Evolutionary conservation across 1,140 invertebrate genomes (phyloP).

Genomic region (Nylanderia fulva): DNA sequence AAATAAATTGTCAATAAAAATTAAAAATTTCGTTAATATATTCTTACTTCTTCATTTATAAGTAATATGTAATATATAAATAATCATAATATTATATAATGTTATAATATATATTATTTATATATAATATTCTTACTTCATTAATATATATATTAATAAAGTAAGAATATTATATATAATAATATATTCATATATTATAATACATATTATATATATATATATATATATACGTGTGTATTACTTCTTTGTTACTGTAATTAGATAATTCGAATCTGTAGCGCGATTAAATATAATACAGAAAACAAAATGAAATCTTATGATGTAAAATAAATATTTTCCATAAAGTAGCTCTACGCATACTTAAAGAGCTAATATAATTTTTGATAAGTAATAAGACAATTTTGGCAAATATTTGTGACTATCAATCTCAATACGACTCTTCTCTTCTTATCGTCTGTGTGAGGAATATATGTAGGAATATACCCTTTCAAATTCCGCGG

Average conservation of each 20-base stretch:
- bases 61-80: too few relatives aligned
- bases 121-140: too few relatives aligned
- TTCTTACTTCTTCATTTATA: too few relatives aligned
- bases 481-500: conserved; percentile 93
- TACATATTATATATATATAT: too few relatives aligned
- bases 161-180: too few relatives aligned
- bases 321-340: neutral
- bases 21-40: neutral
- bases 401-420: neutral
- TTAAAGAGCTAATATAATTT: neutral
- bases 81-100: too few relatives aligned
- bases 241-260: neutral
- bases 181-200: too few relatives aligned
- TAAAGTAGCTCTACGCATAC: neutral
- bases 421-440: too few relatives aligned
- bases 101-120: too few relatives aligned
- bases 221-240: too few relatives aligned
- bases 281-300: neutral
- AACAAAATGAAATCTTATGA: neutral
- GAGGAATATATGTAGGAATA: conserved; percentile 41
- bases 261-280: neutral
- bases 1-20: neutral
- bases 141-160: too few relatives aligned
- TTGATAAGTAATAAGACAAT: neutral
- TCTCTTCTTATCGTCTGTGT: too few relatives aligned